Conservation (phyloP, 2,797 vertebrate genomes). For the Lateolabrax maculatus region DNA sequence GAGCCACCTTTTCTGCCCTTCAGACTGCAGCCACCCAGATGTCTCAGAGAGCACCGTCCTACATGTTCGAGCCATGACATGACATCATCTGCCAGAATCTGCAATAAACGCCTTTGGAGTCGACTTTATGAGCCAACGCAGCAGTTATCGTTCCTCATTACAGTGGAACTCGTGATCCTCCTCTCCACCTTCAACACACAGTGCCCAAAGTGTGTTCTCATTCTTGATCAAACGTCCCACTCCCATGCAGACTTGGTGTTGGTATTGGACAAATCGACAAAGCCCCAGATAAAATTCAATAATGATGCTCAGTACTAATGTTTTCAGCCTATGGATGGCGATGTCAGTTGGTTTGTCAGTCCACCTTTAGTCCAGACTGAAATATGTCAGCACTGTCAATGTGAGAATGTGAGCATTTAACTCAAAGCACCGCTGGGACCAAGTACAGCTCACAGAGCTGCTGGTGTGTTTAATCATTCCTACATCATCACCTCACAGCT, state of each 20-base stretch:
- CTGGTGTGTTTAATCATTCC: background rate
- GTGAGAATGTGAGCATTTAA: background rate
- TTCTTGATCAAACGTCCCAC: background rate
- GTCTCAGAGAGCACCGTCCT: constrained; percentile 23
- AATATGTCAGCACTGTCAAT: background rate
- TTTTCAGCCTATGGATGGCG: background rate
- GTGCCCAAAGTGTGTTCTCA: constrained; percentile 11
- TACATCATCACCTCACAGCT: background rate
- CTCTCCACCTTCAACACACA: constrained; percentile 1
- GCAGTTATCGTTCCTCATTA: constrained; percentile 37
- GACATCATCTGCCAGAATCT: constrained; percentile 45
- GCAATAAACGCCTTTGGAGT: constrained; percentile 56
- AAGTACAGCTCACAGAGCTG: background rate
- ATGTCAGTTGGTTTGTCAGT: background rate
- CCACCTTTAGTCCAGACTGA: background rate
- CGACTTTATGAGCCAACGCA: constrained; percentile 40
- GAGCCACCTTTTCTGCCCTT: constrained; percentile 25
- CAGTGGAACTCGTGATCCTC: constrained; percentile 9
- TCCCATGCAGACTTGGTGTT: background rate
- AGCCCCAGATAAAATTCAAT: background rate
- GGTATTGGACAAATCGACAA: background rate
- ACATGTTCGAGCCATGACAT: constrained; percentile 36
- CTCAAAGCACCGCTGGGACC: background rate
- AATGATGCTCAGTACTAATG: background rate
- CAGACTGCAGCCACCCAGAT: constrained; percentile 10